Evolutionary conservation across 92 coral and sea anemone species (phyloP).

Genomic region (Bergia sp.): DNA sequence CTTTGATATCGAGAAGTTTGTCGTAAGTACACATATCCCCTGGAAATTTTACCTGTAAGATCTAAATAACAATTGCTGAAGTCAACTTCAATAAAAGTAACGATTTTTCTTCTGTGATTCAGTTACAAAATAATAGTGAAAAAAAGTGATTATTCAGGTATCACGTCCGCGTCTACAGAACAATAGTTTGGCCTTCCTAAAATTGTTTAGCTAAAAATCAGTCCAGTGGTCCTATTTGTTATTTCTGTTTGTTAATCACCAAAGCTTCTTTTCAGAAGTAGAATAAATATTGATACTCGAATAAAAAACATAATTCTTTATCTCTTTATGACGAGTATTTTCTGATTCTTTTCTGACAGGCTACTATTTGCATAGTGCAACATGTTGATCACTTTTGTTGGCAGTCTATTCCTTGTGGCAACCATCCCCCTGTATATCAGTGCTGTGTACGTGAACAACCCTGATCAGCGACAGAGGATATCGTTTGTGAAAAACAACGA

Average conservation of each 20-base stretch:
- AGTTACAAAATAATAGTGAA: not conserved
- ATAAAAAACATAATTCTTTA: not conserved
- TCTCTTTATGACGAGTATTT: not conserved
- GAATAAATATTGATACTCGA: not conserved
- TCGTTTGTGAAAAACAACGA: slow-evolving; percentile 47
- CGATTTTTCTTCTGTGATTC: not conserved
- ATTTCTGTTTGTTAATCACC: not conserved
- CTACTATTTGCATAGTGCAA: too few relatives aligned
- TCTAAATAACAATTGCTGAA: not conserved
- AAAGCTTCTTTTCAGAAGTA: too few relatives aligned
- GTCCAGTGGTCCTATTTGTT: slow-evolving; percentile 19
- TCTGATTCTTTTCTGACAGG: too few relatives aligned
- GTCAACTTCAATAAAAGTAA: not conserved
- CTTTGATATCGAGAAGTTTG: slow-evolving; percentile 26
- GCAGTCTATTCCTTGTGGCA: too few relatives aligned
- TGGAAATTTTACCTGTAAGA: not conserved
- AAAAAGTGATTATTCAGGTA: not conserved
- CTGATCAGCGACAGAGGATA: slow-evolving; percentile 4
- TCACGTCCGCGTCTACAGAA: not conserved
- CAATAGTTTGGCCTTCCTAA: not conserved
- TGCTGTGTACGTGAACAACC: slow-evolving; percentile 42
- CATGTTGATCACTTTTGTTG: too few relatives aligned
- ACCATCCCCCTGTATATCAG: too few relatives aligned
- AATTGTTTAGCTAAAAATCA: not conserved
- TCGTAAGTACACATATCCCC: not conserved